Percentiles rank a stretch among this genome's conserved stretches.
Evolutionary conservation across 1,140 invertebrate genomes (phyloP).

Genomic region (Fopius arisanus): DNA sequence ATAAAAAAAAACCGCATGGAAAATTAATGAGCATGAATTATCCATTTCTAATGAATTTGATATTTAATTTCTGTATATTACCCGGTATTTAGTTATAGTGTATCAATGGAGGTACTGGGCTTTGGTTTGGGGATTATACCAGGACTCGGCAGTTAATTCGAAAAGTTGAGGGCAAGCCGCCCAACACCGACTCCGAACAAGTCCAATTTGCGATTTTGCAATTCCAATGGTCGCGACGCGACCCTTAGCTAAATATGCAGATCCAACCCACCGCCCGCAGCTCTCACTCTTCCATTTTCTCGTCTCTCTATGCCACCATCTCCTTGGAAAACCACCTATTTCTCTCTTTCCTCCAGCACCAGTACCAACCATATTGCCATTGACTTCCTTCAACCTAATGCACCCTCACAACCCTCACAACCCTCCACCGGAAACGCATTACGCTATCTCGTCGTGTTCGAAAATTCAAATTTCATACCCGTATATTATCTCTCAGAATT

Average conservation of each 20-base stretch:
- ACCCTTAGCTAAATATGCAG: constrained; percentile 54
- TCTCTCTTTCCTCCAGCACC: background rate
- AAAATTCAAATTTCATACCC: background rate
- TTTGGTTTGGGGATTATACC: background rate
- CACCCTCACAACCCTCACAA: background rate
- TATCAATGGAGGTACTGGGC: background rate
- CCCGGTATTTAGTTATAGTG: no score
- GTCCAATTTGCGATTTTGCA: constrained; percentile 56
- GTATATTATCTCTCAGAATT: background rate
- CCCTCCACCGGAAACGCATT: background rate
- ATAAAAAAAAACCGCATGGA: no score
- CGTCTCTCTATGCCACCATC: constrained; percentile 11
- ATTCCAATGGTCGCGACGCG: constrained; percentile 53
- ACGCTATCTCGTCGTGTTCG: background rate
- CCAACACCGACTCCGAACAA: constrained; percentile 44
- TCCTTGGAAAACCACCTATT: background rate
- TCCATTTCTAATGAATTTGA: no score
- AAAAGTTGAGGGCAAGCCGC: constrained; percentile 44
- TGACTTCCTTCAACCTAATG: background rate
- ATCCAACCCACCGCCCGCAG: constrained; percentile 33
- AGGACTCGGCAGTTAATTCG: constrained; percentile 48
- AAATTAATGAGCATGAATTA: no score
- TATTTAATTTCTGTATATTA: no score
- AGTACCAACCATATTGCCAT: background rate
- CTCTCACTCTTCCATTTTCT: constrained; percentile 7